phyloP scores from a whole-genome alignment of 1,140 invertebrate genomes.

The Drosophila cardini region DNA sequence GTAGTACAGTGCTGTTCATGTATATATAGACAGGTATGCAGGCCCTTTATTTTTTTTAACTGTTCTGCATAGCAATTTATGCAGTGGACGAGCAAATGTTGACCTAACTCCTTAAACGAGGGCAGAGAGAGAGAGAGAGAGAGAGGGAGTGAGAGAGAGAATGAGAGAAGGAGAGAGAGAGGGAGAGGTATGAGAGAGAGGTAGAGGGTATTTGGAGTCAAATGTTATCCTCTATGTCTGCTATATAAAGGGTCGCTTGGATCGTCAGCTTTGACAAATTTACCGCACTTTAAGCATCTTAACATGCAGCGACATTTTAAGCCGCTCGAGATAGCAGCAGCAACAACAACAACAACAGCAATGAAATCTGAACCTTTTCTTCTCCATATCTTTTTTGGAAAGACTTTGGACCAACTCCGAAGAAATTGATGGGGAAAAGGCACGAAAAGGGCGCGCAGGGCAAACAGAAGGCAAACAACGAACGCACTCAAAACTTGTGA shows the following conservation, averaged over 20 bases:
- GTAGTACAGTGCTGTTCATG: neutral
- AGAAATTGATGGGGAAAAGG: constrained; percentile 32
- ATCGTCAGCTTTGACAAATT: constrained; percentile 44
- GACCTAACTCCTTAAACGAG: constrained; percentile 22
- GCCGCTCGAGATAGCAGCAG: constrained; percentile 36
- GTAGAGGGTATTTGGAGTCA: constrained; percentile 8
- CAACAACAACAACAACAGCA: constrained; percentile 24
- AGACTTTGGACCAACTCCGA: neutral
- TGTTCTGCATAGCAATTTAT: constrained; percentile 27
- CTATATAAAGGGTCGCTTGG: constrained; percentile 21
- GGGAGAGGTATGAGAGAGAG: neutral
- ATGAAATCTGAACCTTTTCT: constrained; percentile 54
- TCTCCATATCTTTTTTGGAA: constrained; percentile 25
- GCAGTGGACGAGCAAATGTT: constrained; percentile 20
- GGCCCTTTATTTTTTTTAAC: neutral
- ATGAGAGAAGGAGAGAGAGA: neutral
- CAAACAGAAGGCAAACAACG: constrained; percentile 36
- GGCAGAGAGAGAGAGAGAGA: neutral
- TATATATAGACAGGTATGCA: constrained; percentile 6
- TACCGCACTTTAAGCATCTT: constrained; percentile 49
- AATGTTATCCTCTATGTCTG: constrained; percentile 29
- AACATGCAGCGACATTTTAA: constrained; percentile 52
- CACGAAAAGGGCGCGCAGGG: constrained; percentile 8
- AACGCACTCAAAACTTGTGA: constrained; percentile 46
- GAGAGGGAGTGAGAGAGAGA: neutral